Evolutionary conservation across 2,888 invertebrate genomes (phyloP).

Genomic region (Mesorhabditis sp.): DNA sequence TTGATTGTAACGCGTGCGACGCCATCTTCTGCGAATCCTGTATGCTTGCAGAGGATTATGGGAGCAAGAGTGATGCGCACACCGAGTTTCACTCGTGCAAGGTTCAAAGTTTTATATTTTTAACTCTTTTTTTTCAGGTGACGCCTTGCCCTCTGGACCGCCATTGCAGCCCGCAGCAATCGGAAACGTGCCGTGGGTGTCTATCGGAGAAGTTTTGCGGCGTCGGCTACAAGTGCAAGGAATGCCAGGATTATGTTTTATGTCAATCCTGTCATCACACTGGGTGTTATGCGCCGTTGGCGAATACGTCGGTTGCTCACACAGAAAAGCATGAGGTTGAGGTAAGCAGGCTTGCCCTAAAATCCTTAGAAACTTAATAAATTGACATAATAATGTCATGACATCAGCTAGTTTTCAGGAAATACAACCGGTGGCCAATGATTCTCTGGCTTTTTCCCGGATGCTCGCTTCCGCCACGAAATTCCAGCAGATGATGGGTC

Average conservation of each 20-base stretch:
- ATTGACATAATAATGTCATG: no score
- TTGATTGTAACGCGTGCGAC: neutral
- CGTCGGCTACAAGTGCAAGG: neutral
- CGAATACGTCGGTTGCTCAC: neutral
- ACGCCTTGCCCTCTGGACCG: slow-evolving; percentile 5
- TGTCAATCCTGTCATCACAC: neutral
- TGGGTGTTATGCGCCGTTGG: neutral
- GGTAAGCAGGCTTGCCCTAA: neutral
- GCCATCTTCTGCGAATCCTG: neutral
- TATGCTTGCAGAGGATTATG: neutral
- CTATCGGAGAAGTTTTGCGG: neutral
- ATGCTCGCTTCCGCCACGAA: neutral
- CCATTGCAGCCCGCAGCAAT: neutral
- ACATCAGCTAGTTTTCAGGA: neutral
- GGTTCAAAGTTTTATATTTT: no score
- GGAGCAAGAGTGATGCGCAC: neutral
- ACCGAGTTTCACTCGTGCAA: neutral
- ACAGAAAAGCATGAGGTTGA: neutral
- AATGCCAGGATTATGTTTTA: neutral
- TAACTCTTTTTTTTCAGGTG: neutral
- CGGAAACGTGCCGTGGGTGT: neutral
- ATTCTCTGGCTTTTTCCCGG: neutral
- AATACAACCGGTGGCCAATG: neutral
- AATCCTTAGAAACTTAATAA: no score
- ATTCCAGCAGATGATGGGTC: slow-evolving; percentile 2